Conservation (phyloP, 2,888 invertebrate genomes). For the Ophioninae sp. region DNA sequence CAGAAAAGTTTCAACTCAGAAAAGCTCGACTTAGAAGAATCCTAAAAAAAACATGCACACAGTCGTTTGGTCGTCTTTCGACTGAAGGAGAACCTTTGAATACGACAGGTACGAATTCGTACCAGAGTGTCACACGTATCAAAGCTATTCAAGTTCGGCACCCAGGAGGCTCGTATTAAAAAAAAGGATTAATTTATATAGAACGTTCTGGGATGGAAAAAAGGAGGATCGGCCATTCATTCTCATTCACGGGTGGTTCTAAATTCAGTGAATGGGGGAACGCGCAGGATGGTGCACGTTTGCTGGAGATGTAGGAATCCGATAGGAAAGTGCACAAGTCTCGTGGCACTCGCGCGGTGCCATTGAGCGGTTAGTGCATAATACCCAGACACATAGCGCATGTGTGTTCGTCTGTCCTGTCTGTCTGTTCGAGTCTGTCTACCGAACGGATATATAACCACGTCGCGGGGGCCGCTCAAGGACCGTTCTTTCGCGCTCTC, state of each 20-base stretch:
- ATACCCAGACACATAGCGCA: conserved; percentile 28
- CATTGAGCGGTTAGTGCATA: conserved; percentile 52
- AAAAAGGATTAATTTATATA: conserved; percentile 2
- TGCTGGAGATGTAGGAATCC: conserved; percentile 60
- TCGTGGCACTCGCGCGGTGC: conserved; percentile 51
- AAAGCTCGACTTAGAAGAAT: too few relatives aligned
- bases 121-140: not conserved
- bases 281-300: conserved; percentile 11
- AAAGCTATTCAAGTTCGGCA: conserved; percentile 1
- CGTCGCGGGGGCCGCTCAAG: conserved; percentile 58
- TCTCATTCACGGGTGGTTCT: conserved; percentile 52
- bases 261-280: conserved; percentile 57
- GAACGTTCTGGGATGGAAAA: conserved; percentile 24
- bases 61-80: too few relatives aligned
- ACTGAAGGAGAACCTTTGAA: not conserved
- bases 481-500: conserved; percentile 59
- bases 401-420: conserved; percentile 55
- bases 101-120: not conserved
- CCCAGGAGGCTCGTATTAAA: not conserved
- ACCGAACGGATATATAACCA: conserved; percentile 45
- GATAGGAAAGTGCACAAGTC: conserved; percentile 58
- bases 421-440: conserved; percentile 55
- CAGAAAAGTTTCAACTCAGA: too few relatives aligned
- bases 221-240: conserved; percentile 32
- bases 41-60: too few relatives aligned